Evolutionary conservation across 1,140 invertebrate genomes (phyloP), one percentile per base, ranked within the genome.

Genomic region (Adoxophyes honmai): DNA sequence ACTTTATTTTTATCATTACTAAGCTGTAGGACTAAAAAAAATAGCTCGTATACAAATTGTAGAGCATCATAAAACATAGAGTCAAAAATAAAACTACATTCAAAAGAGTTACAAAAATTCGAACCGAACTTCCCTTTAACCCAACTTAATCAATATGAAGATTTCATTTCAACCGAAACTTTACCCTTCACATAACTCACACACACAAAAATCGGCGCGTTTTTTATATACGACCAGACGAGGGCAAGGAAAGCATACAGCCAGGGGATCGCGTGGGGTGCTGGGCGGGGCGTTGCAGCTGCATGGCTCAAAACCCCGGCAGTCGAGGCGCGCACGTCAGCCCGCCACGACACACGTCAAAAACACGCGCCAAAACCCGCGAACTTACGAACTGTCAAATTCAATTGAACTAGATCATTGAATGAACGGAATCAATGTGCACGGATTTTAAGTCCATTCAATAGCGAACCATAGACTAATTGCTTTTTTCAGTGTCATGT

Each of bases 221-320:
- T 86, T 86, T 86, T 80, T 84, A 82, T 85, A 70, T 80, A 75
- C 55, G 59, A 60, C 38, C 36, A 3, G 21, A 18, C 55, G 66
- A 66, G 66, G 66, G 73, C 65, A 71, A 75, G 72, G 75, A 79
- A 80, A 82, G 59, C 70, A 21, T 33, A 28, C 54, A 71, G 80
- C 65, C 70, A 72, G 63, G 68, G 66, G 72, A 65, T 69, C 63
- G 60, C 67, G 68, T 73, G 75, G 75, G 80, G 75, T 75, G 73
- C 70, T 78, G 79, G 81, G 81, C 78, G 81, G 84, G 73, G 81
- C 80, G 69, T 67, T 74, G 77, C 79, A 81, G 79, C 81, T 82
- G 84, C 82, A 76, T 79, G 75, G 71, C 73, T 79, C 71, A 68
- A 62, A 63, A 52, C 57, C 63, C 55, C 63, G 68, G 69, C 82